Conservation (phyloP, 2,888 invertebrate species). For the Campoletis raptor region DNA sequence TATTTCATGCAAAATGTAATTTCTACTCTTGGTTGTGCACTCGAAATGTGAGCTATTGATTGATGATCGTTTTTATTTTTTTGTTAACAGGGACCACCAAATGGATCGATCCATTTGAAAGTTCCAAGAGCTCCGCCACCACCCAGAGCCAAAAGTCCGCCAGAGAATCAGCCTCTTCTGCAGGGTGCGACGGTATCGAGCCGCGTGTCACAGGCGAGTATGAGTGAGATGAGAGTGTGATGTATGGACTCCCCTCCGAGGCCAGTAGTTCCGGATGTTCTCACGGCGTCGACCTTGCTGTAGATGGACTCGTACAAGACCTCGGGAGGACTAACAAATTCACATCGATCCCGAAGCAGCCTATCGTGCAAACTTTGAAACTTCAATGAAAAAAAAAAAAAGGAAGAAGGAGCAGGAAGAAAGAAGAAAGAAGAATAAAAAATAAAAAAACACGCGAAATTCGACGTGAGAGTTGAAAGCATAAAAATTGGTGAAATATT, state of each 20-base stretch:
- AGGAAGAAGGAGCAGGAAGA: conserved; percentile 16
- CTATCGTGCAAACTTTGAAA: neutral
- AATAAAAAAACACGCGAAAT: conserved; percentile 20
- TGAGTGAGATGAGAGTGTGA: conserved; percentile 97
- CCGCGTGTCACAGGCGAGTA: conserved; percentile 92
- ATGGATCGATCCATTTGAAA: conserved; percentile 86
- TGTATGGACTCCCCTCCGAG: conserved; percentile 85
- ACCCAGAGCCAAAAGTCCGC: conserved; percentile 86
- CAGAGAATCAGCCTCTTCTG: conserved; percentile 87
- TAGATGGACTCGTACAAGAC: conserved; percentile 70
- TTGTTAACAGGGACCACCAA: conserved; percentile 80
- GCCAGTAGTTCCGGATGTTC: conserved; percentile 81
- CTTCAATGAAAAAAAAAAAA: neutral
- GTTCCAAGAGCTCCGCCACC: conserved; percentile 87
- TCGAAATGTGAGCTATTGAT: neutral
- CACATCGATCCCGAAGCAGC: conserved; percentile 35
- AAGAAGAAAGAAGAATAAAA: conserved; percentile 1
- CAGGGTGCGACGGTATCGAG: conserved; percentile 86
- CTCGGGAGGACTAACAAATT: conserved; percentile 47
- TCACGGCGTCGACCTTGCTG: conserved; percentile 82
- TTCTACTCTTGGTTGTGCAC: neutral
- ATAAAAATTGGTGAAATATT: conserved; percentile 20
- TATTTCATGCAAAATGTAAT: neutral
- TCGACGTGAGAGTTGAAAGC: neutral
- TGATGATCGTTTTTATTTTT: neutral